Percentiles rank a stretch among this genome's conserved stretches.
Conservation (phyloP, 2,888 invertebrate species). For the Drosophila neotestacea region DNA sequence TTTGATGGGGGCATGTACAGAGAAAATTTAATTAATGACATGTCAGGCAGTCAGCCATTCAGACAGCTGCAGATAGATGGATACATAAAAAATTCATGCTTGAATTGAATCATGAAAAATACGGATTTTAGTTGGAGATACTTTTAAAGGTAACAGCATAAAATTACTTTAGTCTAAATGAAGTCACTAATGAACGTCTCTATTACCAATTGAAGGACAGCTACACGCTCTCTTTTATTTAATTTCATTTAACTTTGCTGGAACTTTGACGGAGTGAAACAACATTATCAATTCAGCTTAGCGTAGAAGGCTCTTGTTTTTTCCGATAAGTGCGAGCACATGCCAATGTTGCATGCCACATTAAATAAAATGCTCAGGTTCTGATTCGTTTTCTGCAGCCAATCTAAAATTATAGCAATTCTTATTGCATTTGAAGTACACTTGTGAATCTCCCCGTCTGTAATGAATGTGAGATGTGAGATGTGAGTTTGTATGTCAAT, state of each 20-base stretch:
- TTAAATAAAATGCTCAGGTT: conserved; percentile 51
- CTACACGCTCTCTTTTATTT: background rate
- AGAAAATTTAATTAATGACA: conserved; percentile 54
- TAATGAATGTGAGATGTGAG: conserved; percentile 16
- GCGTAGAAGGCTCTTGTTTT: background rate
- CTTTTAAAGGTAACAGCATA: background rate
- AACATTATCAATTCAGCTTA: background rate
- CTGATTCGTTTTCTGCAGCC: conserved; percentile 20
- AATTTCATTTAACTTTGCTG: background rate
- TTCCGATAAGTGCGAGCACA: conserved; percentile 6
- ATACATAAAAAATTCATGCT: background rate
- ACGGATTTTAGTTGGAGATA: background rate
- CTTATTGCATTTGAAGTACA: conserved; percentile 65
- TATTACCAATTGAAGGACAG: background rate
- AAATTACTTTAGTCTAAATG: background rate
- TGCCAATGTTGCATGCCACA: conserved; percentile 40
- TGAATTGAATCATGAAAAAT: conserved; percentile 1
- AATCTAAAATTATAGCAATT: conserved; percentile 60
- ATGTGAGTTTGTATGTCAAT: conserved; percentile 68
- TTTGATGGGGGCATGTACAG: conserved; percentile 15
- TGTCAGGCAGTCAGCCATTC: conserved; percentile 19
- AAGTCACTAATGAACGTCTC: background rate
- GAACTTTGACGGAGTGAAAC: background rate
- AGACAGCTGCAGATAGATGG: conserved; percentile 25
- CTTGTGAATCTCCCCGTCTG: conserved; percentile 33